phyloP scores from a whole-genome alignment of 2,113 vertebrate species.

The Progne subis region DNA sequence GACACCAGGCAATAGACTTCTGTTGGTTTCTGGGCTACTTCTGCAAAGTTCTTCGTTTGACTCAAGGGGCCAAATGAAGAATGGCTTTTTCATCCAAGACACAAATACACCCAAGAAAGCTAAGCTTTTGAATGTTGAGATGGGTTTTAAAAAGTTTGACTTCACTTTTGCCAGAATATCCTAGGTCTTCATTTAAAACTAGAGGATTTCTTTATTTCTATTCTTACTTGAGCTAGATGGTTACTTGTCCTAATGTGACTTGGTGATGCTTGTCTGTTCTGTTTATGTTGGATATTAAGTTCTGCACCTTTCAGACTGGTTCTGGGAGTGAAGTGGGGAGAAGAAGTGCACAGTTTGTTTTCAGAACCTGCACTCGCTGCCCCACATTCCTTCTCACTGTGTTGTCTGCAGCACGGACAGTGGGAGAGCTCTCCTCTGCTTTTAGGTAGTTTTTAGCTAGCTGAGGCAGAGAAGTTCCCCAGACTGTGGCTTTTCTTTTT shows the following conservation, averaged over 20 bases:
- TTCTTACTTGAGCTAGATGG: neutral
- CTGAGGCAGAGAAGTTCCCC: neutral
- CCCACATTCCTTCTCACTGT: neutral
- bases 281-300: neutral
- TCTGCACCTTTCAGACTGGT: neutral
- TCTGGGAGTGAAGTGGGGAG: neutral
- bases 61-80: neutral
- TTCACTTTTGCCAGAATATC: neutral
- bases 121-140: neutral
- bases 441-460: neutral
- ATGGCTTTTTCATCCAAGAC: neutral
- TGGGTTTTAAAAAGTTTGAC: neutral
- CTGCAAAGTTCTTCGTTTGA: neutral
- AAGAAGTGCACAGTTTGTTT: neutral
- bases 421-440: neutral
- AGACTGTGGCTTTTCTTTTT: neutral
- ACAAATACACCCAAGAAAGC: neutral
- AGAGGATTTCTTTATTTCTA: neutral
- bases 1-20: neutral
- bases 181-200: neutral
- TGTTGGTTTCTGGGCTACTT: neutral
- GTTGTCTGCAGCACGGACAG: neutral
- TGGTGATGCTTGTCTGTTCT: neutral
- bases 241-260: neutral
- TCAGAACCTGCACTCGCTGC: neutral